Evolutionary conservation across 2,113 vertebrate species (phyloP), one percentile per base, ranked within the genome.

Genomic region (Synodontis membranacea): DNA sequence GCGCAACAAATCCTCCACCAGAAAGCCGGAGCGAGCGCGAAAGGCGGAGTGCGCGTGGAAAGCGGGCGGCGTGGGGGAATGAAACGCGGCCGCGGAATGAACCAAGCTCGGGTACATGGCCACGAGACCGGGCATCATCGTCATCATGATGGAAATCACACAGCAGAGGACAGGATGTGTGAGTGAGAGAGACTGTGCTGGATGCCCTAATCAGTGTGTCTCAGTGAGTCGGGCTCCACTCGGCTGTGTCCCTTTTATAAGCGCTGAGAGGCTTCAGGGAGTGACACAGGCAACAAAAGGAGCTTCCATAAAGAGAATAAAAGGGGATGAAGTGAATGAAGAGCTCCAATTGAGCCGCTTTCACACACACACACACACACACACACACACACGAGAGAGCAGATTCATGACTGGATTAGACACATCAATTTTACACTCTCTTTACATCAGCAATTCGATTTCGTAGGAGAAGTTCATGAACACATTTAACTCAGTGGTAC

Each of bases 331-430:
- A 54, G 82, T 84, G 64, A 83, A 84, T 84, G 60, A 84, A 74
- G 83, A 84, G 68, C 83, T 84, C 68, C 83, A 54, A n/a, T 72
- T 70, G 82, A 83, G 82, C 80, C 19, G 60, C 81, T 66, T 48
- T 50, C 81, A 44, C 81, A 81, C 80, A 64, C 56, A 64, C 58
- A 64, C 39, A 46, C 56, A 44, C 79, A 28, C 79, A 44, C 56
- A 9, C 80, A 34, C 48, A 28, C 85, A 88, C 91, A 91, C 91
- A 91, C 85, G 91, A 31, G 68, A 89, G 94, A 91, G 39, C 79
- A 84, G 91, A 97, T 97, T 97, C 97, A 97, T 97, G 97, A 98
- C 98, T 97, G 97, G 96, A 99, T 99, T 97, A 97, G 96, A 96
- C 97, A 80, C 78, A 80, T 80, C 34, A 56, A 52, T 80, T 54